Evolutionary conservation across 2,888 invertebrate genomes (phyloP), one percentile per base, ranked within the genome.

Genomic region (Hirtodrosophila duncani): DNA sequence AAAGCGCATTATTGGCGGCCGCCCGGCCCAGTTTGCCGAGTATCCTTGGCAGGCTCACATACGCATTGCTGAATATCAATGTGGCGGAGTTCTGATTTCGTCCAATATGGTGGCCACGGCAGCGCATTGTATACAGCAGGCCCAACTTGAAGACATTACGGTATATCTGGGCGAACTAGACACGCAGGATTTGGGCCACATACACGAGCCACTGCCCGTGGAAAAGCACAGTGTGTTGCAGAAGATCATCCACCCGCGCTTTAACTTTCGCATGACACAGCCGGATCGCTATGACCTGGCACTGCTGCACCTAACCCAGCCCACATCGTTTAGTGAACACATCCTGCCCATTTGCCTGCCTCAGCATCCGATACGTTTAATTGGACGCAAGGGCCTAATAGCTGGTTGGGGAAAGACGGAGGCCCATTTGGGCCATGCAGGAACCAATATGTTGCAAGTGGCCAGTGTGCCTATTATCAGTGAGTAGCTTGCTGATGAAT

Each of bases 41-140:
- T 93, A 93, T 79, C 94, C 95, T 0, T 95, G 94, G 94, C 94
- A 94, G 83, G 94, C 93, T 0, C 94, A 94, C 71, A 92, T 95
- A 56, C 90, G 94, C 79, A 94, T 94, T 66, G 91, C 92, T 0
- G 92, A 93, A 67, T 94, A 92, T 79, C 94, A 94, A 78, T 95
- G 94, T 74, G 94, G 95, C 1, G 94, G 94, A 0, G 94, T 94
- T 0, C 85, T 94, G 89, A 92, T 94, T 20, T 93, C 93, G 1
- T 89, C 90, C 1, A 89, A 90, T 84, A 84, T 85, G 69, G 92
- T 94, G 2, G 93, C 93, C 0, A 94, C 94, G 0, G 94, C 94
- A 0, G 95, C 94, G 0, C 95, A 95, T 83, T 95, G 94, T 84
- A 93, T 94, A 42, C 92, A 94, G 24, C 90, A 93, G 36, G 94